Evolutionary conservation across 1,140 invertebrate species (phyloP).

Genomic region (Steinernema feltiae): DNA sequence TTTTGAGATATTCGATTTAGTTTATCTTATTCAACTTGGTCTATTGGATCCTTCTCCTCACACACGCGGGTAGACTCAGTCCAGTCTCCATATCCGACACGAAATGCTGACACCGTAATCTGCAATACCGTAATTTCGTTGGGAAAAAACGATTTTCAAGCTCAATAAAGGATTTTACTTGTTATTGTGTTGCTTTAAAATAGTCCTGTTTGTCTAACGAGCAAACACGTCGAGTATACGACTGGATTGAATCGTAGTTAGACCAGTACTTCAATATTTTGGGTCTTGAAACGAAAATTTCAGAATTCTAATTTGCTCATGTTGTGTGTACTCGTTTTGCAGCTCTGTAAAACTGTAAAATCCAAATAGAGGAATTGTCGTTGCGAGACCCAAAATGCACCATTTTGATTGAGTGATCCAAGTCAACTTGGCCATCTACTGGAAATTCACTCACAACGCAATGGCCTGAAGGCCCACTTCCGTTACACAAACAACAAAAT

Average conservation of each 20-base stretch:
- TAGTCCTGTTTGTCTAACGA: background rate
- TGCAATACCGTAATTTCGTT: too few species aligned
- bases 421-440: too few species aligned
- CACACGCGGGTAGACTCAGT: constrained; percentile 22
- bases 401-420: too few species aligned
- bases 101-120: background rate
- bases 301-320: background rate
- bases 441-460: background rate
- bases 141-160: background rate
- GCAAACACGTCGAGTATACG: too few species aligned
- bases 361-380: background rate
- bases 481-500: background rate
- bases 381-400: too few species aligned
- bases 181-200: too few species aligned
- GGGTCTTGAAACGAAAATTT: background rate
- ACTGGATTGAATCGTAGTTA: too few species aligned
- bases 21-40: constrained; percentile 34
- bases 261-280: background rate
- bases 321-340: too few species aligned
- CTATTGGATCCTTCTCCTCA: constrained; percentile 36
- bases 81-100: background rate
- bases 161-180: constrained; percentile 4
- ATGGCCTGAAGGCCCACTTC: background rate
- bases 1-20: constrained; percentile 28
- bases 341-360: background rate